phyloP scores from a whole-genome alignment of 2,797 vertebrate genomes.

The Bradypodion pumilum region DNA sequence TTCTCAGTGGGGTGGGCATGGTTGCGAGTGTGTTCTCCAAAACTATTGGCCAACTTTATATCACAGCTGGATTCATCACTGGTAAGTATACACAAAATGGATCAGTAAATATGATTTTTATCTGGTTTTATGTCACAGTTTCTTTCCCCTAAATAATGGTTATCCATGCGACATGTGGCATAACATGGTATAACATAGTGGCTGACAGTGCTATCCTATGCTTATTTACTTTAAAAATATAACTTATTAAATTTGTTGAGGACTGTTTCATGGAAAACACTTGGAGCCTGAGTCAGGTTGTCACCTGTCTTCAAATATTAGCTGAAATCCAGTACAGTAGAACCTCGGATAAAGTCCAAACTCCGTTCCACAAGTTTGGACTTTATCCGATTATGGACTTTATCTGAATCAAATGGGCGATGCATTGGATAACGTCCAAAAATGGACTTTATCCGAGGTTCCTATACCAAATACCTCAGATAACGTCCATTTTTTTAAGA shows the following conservation, averaged over 20 bases:
- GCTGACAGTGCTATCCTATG: background rate
- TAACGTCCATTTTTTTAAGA: too few relatives aligned
- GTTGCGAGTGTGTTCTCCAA: constrained; percentile 85
- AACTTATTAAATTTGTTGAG: background rate
- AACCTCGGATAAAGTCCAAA: too few relatives aligned
- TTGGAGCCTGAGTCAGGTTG: too few relatives aligned
- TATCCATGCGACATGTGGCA: background rate
- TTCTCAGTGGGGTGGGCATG: constrained; percentile 90
- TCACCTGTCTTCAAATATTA: background rate
- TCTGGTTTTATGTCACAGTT: background rate
- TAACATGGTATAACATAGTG: background rate
- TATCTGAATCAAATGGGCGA: too few relatives aligned
- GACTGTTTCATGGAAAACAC: background rate
- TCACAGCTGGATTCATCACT: constrained; percentile 88
- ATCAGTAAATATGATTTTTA: background rate
- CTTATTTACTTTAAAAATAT: background rate
- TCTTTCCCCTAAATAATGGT: background rate
- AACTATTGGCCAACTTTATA: constrained; percentile 85
- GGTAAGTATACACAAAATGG: constrained; percentile 74
- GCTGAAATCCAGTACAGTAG: too few relatives aligned
- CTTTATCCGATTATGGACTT: too few relatives aligned
- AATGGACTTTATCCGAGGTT: too few relatives aligned
- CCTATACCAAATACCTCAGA: too few relatives aligned
- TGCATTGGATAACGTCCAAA: too few relatives aligned
- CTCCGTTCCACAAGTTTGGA: too few relatives aligned